Base-by-base conservation (phyloP, 2,797 vertebrate genomes). In the Glyptemys insculpta region DNA sequence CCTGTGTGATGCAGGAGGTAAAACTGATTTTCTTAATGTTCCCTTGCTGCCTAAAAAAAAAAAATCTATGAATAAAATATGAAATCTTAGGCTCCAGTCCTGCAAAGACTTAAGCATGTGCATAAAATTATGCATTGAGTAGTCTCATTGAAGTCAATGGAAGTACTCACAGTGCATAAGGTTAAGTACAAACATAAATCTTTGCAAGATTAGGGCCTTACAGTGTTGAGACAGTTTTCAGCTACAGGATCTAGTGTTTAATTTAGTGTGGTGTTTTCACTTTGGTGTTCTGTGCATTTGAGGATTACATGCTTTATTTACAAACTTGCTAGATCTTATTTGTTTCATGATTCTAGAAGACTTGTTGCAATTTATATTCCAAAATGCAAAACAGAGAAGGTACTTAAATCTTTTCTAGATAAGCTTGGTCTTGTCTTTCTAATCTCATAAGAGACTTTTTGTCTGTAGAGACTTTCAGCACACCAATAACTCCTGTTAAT, bases 161-260 rank as follows among this genome's bases (percentile, higher is more conserved):
- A 79, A 21, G 34, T 79, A 50, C 16, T 18, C 76, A 21, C 49
- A 31, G 16, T 16, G 49, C 47, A 34, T 10, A 50, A 53, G 52
- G 76, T 50, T 50, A 79, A 29, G 16, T 34, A 31, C 27, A 27
- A 56, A 34, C 31, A 10, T 31, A 79, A 50, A 79, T 34, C 47
- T 50, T 50, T 50, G 44, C 19, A 49, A 15, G 18, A 50, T 50
- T 50, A 18, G 54, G 54, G 10, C 54, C 54, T 23, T 0, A 0
- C 2, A 7, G 37, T 5, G 3, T 3, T 78, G 85, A 49, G 2
- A 18, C 0, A 3, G 1, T n/a, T 84, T 56, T 27, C 21, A 47
- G 12, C 65, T 86, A 15, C 82, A 12, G 0, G 0, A 34, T 5
- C 5, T 23, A 16, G 6, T 1, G 1, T 1, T 1, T 8, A 4